Evolutionary conservation across 1,140 invertebrate species (phyloP), one percentile per base, ranked within the genome.

Genomic region (Dendroctonus valens): DNA sequence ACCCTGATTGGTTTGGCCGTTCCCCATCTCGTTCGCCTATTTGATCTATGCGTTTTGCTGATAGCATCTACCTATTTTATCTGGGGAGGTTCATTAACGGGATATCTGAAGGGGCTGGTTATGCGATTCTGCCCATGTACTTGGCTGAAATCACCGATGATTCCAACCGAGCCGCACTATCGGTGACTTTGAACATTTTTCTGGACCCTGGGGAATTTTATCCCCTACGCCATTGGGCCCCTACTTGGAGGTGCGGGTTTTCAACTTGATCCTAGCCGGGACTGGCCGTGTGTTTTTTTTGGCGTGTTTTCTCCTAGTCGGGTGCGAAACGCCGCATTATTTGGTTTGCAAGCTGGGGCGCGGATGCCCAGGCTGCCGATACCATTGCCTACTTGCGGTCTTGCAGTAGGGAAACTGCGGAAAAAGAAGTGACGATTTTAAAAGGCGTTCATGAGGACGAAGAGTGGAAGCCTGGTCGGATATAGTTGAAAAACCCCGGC

Each of bases 261-360:
- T 86, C 39, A 83, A 83, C 70, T 74, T 84, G 11, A 66, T 78
- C 0, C 79, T 81, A 59, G 78, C 75, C 7, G 40, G 74, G 2
- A 62, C 84, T n/a, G n/a, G 12, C 83, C 84, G 0, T 52, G 82
- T 3, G 0, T 81, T 0, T 83, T 86, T n/a, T 74, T 66, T 87
- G 11, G 46, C 81, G 0, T 73, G 79, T 2, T 85, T 87, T 75
- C 60, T 82, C 6, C 14, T 69, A 0, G 41, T 71, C 12, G 67
- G 64, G 6, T 91, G 92, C 0, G 93, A 96, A 76, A 89, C 89
- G 11, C 93, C 93, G 0, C 87, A 86, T 51, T 91, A 84, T 62
- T 80, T 88, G 42, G 76, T n/a, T n/a, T 91, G 0, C 78, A 79
- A 6, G 86, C 85, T 72, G 81, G 79, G 12, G 79, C 83, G 37